Evolutionary conservation across 2,113 vertebrate genomes (phyloP).

Genomic region (Gymnorhina tibicen): DNA sequence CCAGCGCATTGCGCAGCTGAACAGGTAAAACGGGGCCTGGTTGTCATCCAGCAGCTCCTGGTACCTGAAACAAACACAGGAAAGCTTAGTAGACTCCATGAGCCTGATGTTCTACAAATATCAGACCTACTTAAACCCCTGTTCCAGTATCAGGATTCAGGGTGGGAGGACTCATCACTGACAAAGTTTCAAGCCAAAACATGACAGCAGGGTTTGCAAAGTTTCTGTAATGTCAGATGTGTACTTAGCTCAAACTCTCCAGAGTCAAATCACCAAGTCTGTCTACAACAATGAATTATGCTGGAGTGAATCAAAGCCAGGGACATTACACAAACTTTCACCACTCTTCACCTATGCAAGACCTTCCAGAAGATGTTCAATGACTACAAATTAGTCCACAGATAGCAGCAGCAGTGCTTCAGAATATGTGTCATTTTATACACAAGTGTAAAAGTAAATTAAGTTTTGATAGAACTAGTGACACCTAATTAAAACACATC

Average conservation of each 20-base stretch:
- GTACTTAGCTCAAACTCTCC: not conserved
- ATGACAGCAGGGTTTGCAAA: not conserved
- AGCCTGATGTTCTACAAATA: not conserved
- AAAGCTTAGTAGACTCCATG: not conserved
- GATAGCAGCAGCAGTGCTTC: not conserved
- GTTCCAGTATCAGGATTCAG: not conserved
- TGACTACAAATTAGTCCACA: not conserved
- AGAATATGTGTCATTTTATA: not conserved
- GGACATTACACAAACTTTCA: not conserved
- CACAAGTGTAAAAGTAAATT: not conserved
- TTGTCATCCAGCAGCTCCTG: slow-evolving; percentile 89
- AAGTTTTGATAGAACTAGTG: not conserved
- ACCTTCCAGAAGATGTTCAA: not conserved
- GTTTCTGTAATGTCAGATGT: not conserved
- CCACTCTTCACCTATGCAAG: not conserved
- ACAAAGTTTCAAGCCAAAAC: not conserved
- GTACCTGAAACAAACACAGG: slow-evolving; percentile 72
- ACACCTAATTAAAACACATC: not conserved
- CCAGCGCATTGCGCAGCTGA: slow-evolving; percentile 93
- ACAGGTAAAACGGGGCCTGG: slow-evolving; percentile 87
- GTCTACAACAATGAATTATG: not conserved
- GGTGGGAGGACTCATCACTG: not conserved
- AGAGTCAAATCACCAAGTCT: not conserved
- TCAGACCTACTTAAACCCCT: not conserved
- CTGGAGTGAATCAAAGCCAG: not conserved